Percentiles rank a stretch among this genome's conserved stretches.
Conservation (phyloP, 1,140 invertebrate genomes). For the Polypedilum vanderplanki region DNA sequence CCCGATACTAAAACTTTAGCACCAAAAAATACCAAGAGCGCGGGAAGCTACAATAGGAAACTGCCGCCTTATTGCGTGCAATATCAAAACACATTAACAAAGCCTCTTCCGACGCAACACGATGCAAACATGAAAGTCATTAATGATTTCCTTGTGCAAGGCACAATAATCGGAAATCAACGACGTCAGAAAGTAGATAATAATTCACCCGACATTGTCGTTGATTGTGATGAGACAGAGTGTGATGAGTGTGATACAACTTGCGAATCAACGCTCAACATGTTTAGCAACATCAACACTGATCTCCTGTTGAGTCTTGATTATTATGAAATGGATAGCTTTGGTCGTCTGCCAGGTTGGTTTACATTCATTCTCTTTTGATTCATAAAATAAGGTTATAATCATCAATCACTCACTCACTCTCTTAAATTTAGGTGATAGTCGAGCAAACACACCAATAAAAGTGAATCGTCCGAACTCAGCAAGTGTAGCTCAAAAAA, state of each 20-base stretch:
- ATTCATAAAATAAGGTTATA: background rate
- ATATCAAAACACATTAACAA: slow-evolving; percentile 9
- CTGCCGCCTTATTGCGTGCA: slow-evolving; percentile 26
- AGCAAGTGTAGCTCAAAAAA: background rate
- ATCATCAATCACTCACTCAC: background rate
- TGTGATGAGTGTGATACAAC: background rate
- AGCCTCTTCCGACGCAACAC: background rate
- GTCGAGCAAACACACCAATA: background rate
- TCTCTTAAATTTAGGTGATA: background rate
- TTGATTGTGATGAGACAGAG: background rate
- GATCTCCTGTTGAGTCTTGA: slow-evolving; percentile 27
- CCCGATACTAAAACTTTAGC: slow-evolving; percentile 29
- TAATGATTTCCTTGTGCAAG: slow-evolving; percentile 15
- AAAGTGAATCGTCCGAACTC: background rate
- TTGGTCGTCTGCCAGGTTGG: slow-evolving; percentile 14
- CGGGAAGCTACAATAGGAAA: background rate
- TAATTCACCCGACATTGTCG: background rate
- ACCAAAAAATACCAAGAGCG: slow-evolving; percentile 10
- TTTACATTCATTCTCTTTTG: background rate
- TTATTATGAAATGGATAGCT: slow-evolving; percentile 30
- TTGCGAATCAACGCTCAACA: background rate
- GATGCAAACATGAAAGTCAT: slow-evolving; percentile 6
- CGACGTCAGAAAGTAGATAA: background rate
- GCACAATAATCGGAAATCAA: background rate
- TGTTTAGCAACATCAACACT: background rate